A percentile compares a stretch with the other conserved stretches of the same genome.
phyloP scores from a whole-genome alignment of 2,113 vertebrate genomes.

The Dromiciops gliroides region DNA sequence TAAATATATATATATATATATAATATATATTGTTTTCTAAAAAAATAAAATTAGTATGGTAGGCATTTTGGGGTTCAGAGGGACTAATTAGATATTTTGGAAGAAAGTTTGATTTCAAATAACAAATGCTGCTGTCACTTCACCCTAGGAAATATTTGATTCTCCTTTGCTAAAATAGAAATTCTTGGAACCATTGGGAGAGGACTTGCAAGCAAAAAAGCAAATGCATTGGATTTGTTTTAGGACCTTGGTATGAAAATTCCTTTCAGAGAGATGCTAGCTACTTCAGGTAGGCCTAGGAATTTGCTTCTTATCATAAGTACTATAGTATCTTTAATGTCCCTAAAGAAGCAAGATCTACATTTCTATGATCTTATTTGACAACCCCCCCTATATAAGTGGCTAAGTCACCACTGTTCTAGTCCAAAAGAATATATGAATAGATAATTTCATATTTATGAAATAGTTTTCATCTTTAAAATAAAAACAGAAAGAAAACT shows the following conservation, averaged over 20 bases:
- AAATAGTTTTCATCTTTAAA: slow-evolving; percentile 44
- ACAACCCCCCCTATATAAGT: slow-evolving; percentile 75
- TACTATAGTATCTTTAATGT: slow-evolving; percentile 74
- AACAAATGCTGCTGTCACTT: slow-evolving; percentile 67
- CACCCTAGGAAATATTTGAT: slow-evolving; percentile 57
- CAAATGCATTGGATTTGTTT: slow-evolving; percentile 73
- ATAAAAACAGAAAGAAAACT: slow-evolving; percentile 73
- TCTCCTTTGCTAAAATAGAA: slow-evolving; percentile 44
- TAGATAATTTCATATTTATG: slow-evolving; percentile 67
- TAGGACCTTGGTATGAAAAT: slow-evolving; percentile 51
- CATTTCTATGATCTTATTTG: slow-evolving; percentile 78
- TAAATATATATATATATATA: slow-evolving; percentile 67
- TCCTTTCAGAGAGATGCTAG: slow-evolving; percentile 59
- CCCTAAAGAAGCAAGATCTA: slow-evolving; percentile 65
- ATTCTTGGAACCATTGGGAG: slow-evolving; percentile 66
- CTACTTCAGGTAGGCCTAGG: slow-evolving; percentile 63
- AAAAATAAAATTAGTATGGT: slow-evolving; percentile 80
- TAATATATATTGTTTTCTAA: not conserved
- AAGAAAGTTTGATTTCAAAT: slow-evolving; percentile 71
- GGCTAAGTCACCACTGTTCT: slow-evolving; percentile 66
- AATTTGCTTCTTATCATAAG: slow-evolving; percentile 69
- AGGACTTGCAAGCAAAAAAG: slow-evolving; percentile 69
- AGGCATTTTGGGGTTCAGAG: slow-evolving; percentile 75
- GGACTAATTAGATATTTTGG: slow-evolving; percentile 72
- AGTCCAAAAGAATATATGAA: slow-evolving; percentile 73